These are phyloP conservation scores for Arnoldichthys spilopterus DNA, from an alignment of 2,797 vertebrate species.

Conservation along the genomic window DNA sequence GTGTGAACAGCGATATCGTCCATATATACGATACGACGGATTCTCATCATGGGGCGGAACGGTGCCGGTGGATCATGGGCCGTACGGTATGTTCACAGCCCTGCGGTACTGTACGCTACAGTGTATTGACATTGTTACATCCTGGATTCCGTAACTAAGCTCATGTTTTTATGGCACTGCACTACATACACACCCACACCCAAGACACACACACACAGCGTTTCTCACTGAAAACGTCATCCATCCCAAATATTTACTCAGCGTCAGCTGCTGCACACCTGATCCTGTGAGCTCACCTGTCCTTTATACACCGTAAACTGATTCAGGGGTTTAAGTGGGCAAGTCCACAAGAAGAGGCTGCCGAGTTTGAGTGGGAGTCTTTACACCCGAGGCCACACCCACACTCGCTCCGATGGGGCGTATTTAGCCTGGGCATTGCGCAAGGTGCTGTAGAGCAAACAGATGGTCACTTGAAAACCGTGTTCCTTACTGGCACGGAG, in stretches of 20 bases:
- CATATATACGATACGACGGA: too few relatives aligned
- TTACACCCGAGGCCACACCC: conserved; percentile 25
- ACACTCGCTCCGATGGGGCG: conserved; percentile 35
- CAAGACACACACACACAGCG: neutral
- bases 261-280: neutral
- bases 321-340: conserved; percentile 39
- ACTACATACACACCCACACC: neutral
- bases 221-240: neutral
- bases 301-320: conserved; percentile 11
- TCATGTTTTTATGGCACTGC: neutral
- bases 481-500: conserved; percentile 40
- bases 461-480: conserved; percentile 51
- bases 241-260: conserved; percentile 22
- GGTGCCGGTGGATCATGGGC: too few relatives aligned
- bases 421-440: conserved; percentile 32
- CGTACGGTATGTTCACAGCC: too few relatives aligned
- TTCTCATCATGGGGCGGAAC: too few relatives aligned
- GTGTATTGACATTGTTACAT: too few relatives aligned
- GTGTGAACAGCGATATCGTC: too few relatives aligned
- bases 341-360: conserved; percentile 25
- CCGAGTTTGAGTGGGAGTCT: conserved; percentile 1
- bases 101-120: too few relatives aligned
- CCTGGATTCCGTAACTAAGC: too few relatives aligned
- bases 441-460: conserved; percentile 47
- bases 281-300: neutral